Percentiles rank a stretch among this genome's conserved stretches.
Evolutionary conservation across 2,888 invertebrate genomes (phyloP).

Genomic region (Theristus sp.): DNA sequence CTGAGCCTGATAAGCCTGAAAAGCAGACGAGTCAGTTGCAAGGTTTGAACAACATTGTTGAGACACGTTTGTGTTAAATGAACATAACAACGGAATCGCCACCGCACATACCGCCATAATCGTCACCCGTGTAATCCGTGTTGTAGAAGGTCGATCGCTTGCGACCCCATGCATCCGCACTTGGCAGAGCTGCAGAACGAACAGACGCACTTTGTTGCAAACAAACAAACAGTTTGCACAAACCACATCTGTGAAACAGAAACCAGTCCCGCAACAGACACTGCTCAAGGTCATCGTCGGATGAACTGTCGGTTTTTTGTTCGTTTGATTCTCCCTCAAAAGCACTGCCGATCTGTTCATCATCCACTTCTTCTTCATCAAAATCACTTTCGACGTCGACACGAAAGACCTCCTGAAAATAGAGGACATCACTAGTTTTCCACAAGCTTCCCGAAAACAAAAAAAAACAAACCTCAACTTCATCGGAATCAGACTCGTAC

Average conservation of each 20-base stretch:
- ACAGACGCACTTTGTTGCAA: neutral
- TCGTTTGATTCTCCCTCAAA: neutral
- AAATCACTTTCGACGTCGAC: neutral
- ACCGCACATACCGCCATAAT: constrained; percentile 10
- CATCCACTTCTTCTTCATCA: neutral
- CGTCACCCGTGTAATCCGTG: constrained; percentile 18
- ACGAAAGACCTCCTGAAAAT: neutral
- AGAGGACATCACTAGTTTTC: too few relatives aligned
- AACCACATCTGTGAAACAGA: too few relatives aligned
- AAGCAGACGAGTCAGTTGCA: too few relatives aligned
- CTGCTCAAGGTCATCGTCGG: neutral
- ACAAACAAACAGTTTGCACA: neutral
- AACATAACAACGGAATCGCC: neutral
- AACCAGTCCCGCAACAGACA: too few relatives aligned
- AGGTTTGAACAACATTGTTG: too few relatives aligned
- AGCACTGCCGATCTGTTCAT: neutral
- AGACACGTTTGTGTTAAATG: too few relatives aligned
- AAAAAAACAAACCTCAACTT: neutral
- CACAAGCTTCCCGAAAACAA: too few relatives aligned
- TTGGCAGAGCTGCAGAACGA: constrained; percentile 10
- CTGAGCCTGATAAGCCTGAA: constrained; percentile 17
- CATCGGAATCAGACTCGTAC: neutral
- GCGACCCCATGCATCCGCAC: constrained; percentile 32
- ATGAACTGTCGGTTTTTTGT: neutral
- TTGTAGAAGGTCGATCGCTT: constrained; percentile 30